phyloP scores from a whole-genome alignment of 2,888 invertebrate genomes.

The Alitta virens region DNA sequence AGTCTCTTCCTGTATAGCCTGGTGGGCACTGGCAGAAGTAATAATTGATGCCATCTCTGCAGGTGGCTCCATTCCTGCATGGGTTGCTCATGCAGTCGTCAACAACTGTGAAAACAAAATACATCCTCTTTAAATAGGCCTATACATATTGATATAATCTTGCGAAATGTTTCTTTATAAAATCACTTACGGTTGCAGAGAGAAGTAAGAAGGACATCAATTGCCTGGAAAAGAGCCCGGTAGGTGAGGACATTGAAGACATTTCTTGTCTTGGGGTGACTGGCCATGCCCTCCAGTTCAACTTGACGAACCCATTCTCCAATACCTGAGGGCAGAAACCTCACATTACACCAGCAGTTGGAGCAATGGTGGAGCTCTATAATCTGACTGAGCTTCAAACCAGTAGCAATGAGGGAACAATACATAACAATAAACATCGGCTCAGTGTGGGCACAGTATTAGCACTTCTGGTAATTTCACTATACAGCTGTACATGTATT shows the following conservation, averaged over 20 bases:
- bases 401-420: no score
- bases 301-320: constrained; percentile 20
- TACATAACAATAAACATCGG: no score
- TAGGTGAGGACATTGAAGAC: constrained; percentile 22
- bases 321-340: constrained; percentile 9
- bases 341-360: no score
- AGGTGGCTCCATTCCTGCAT: constrained; percentile 22
- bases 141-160: no score
- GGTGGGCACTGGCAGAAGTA: constrained; percentile 26
- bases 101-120: constrained; percentile 17
- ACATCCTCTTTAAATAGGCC: not conserved
- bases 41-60: constrained; percentile 24
- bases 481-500: no score
- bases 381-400: no score
- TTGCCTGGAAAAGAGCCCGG: constrained; percentile 21
- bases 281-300: constrained; percentile 28
- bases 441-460: no score
- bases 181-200: constrained; percentile 27
- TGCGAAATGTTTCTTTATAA: no score
- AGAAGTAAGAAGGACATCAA: constrained; percentile 19
- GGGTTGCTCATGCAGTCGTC: constrained; percentile 27
- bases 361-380: no score
- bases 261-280: constrained; percentile 26
- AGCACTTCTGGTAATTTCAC: no score
- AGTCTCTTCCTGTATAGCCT: constrained; percentile 26